Percentiles rank a stretch among this genome's conserved stretches.
These are phyloP conservation scores for Busseola fusca DNA, from an alignment of 2,888 invertebrate genomes.

Conservation along the genomic window DNA sequence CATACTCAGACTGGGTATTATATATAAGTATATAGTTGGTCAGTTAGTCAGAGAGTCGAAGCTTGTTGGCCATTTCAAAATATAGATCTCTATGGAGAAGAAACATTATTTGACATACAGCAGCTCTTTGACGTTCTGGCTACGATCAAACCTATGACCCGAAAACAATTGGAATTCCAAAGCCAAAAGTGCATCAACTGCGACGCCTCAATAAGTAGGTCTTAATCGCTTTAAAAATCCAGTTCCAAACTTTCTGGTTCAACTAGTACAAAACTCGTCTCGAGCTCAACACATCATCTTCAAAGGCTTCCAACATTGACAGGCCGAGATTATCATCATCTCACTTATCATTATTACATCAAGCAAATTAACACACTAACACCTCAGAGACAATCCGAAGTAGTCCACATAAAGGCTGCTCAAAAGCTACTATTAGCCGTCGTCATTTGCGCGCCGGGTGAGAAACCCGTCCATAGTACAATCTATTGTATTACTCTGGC, in stretches of 20 bases:
- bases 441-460: conserved; percentile 53
- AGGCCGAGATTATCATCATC: conserved; percentile 24
- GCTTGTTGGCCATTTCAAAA: neutral
- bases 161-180: conserved; percentile 6
- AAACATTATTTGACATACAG: neutral
- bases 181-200: conserved; percentile 7
- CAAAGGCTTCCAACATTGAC: conserved; percentile 5
- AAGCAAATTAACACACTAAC: conserved; percentile 45
- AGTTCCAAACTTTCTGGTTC: neutral
- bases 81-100: neutral
- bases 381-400: conserved; percentile 44
- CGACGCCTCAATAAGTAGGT: neutral
- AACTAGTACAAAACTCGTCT: neutral
- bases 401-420: conserved; percentile 44
- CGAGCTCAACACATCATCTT: neutral
- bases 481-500: conserved; percentile 51
- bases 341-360: conserved; percentile 37
- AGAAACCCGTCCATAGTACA: conserved; percentile 51
- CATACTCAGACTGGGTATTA: no score
- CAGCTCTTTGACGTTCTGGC: neutral
- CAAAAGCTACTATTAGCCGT: conserved; percentile 53
- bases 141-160: neutral
- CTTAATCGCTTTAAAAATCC: neutral
- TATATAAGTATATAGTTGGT: neutral
- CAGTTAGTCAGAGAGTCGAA: neutral